These are phyloP conservation scores for Penelope pileata DNA, from an alignment of 2,113 vertebrate species.

Conservation along the genomic window DNA sequence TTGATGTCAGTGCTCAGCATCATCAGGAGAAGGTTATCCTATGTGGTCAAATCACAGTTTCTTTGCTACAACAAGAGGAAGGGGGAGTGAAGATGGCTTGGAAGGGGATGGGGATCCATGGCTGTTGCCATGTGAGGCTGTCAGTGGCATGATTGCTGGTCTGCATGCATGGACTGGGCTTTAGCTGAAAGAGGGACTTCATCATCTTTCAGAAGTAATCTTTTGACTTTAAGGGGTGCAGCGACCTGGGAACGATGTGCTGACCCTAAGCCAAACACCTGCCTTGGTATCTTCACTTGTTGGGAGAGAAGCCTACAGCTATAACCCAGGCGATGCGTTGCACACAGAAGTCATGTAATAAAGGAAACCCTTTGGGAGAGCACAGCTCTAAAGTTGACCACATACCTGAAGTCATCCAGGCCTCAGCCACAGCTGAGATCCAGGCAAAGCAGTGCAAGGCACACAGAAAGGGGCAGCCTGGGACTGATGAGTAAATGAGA, in stretches of 20 bases:
- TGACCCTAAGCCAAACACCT: background rate
- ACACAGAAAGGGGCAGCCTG: background rate
- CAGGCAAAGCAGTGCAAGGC: background rate
- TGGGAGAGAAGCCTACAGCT: background rate
- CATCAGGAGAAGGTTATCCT: background rate
- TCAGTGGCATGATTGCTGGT: fast-evolving
- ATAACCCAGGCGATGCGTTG: background rate
- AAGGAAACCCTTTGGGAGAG: background rate
- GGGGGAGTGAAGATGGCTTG: background rate
- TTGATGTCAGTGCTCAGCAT: background rate
- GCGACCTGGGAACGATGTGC: background rate
- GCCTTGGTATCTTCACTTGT: background rate
- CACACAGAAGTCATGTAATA: background rate
- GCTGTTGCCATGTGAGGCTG: background rate
- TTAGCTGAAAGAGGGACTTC: background rate
- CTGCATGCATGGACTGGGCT: background rate
- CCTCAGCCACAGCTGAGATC: background rate
- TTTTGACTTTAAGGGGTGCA: background rate
- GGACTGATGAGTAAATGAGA: background rate
- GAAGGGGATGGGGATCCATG: background rate
- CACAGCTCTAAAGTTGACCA: background rate
- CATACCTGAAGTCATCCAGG: background rate
- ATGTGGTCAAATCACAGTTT: background rate
- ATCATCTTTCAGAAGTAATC: background rate
- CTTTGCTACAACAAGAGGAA: background rate